Percentiles rank a stretch among this genome's conserved stretches.
phyloP scores from a whole-genome alignment of 1,140 invertebrate genomes.

The Macrostomum lignano region DNA sequence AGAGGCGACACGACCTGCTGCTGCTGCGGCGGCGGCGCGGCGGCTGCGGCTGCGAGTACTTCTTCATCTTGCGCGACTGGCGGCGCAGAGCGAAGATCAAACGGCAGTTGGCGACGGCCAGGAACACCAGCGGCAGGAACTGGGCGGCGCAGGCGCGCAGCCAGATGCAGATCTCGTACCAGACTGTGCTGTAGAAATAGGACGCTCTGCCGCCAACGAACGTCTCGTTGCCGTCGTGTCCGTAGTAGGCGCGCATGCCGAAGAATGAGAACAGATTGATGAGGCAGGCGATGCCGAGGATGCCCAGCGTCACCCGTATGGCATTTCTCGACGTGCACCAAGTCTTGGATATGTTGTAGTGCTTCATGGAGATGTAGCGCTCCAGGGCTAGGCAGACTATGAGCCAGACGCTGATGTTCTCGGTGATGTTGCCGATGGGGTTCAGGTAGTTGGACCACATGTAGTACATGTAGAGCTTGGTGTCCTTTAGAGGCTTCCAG shows the following conservation, averaged over 20 bases:
- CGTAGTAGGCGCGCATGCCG: too few species aligned
- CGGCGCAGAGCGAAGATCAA: too few species aligned
- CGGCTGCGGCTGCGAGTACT: too few species aligned
- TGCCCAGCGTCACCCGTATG: neutral
- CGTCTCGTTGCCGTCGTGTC: too few species aligned
- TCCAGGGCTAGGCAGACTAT: neutral
- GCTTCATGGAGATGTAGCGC: neutral
- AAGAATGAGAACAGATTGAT: conserved; percentile 1
- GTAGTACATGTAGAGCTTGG: too few species aligned
- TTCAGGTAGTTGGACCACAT: too few species aligned
- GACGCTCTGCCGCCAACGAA: too few species aligned
- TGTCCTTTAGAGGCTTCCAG: too few species aligned
- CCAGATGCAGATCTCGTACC: neutral
- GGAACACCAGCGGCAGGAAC: neutral
- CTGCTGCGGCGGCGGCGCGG: too few species aligned
- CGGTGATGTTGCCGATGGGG: neutral
- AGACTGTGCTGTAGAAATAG: too few species aligned
- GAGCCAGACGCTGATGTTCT: neutral
- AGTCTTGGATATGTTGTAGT: neutral
- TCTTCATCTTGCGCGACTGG: too few species aligned
- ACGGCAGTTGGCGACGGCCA: neutral
- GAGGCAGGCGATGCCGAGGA: neutral
- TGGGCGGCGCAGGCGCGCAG: neutral
- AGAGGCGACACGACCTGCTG: too few species aligned
- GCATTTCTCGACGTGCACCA: neutral